Percentiles rank a stretch among this genome's conserved stretches.
phyloP scores from a whole-genome alignment of 2,113 vertebrate genomes.

The Cyprinodon brontotheroides region DNA sequence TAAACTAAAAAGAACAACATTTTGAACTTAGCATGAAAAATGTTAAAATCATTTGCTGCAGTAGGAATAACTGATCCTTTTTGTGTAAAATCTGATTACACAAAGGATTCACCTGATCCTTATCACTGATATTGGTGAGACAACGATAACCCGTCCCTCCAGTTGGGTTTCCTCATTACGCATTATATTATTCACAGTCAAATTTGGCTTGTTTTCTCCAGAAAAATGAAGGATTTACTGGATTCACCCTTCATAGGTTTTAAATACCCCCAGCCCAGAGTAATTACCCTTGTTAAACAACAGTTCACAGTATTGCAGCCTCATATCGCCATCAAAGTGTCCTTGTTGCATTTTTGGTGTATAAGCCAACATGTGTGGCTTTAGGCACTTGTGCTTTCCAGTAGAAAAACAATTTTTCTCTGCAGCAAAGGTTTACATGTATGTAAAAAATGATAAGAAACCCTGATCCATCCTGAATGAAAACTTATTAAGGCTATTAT shows the following conservation, averaged over 20 bases:
- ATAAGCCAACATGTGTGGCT: slow-evolving; percentile 20
- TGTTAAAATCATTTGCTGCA: neutral
- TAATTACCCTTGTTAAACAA: neutral
- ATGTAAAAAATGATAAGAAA: slow-evolving; percentile 47
- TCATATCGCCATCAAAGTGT: slow-evolving; percentile 8
- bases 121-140: neutral
- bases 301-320: slow-evolving; percentile 40
- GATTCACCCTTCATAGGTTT: slow-evolving; percentile 30
- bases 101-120: no score
- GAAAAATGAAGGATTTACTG: slow-evolving; percentile 29
- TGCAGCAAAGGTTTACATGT: slow-evolving; percentile 17
- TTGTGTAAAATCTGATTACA: neutral
- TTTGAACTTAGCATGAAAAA: neutral
- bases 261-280: neutral
- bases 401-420: slow-evolving; percentile 13
- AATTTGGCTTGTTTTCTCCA: slow-evolving; percentile 60
- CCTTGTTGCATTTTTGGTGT: slow-evolving; percentile 13
- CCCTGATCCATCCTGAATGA: slow-evolving; percentile 12
- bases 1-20: neutral
- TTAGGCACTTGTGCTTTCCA: slow-evolving; percentile 42
- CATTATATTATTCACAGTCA: slow-evolving; percentile 53
- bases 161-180: neutral
- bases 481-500: slow-evolving; percentile 36
- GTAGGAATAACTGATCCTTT: neutral
- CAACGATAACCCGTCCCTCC: neutral